Evolutionary conservation across 2,888 invertebrate genomes (phyloP), one percentile per base, ranked within the genome.

Genomic region (Philereme transversata): DNA sequence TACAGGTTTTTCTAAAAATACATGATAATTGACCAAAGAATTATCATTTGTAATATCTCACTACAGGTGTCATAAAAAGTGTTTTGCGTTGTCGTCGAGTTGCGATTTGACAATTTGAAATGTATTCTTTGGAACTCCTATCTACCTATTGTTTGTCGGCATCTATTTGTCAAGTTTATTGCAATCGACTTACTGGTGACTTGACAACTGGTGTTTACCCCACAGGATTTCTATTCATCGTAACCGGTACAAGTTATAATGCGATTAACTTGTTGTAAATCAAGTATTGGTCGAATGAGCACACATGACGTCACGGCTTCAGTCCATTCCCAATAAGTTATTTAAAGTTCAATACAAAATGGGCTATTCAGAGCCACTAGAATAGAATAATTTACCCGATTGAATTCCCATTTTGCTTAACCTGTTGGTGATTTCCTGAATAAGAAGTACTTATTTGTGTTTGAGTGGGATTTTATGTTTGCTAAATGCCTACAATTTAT

Each of bases 251-350:
- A 35, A 53, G 38, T 45, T 53, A 47, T 60, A 75, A 75, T 73
- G 67, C 68, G 60, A 76, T 75, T 74, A 73, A 70, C 74, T 73
- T 73, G 71, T 57, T 73, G 71, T 75, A 74, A 77, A 74, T 73
- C 69, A 74, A 65, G 73, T 73, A 68, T 45, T 74, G 77, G 73
- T 67, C 75, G 76, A 78, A 60, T 67, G 75, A 71, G 64, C 72
- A 62, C 74, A 71, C 79, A 80, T 79, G 74, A 77, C 74, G 73
- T 72, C 72, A 74, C 72, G 35, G 44, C 49, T 56, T 50, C 50
- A 59, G 71, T 76, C 66, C 65, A 70, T 74, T 75, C 73, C 74
- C 73, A 74, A 73, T 67, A 76, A 56, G 49, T 57, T 62, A 60
- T 76, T 73, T 73, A 69, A 68, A 73, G 68, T 76, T 72, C 73